These are phyloP conservation scores for Pollenia labialis DNA, from an alignment of 2,888 invertebrate species.

Conservation along the genomic window DNA sequence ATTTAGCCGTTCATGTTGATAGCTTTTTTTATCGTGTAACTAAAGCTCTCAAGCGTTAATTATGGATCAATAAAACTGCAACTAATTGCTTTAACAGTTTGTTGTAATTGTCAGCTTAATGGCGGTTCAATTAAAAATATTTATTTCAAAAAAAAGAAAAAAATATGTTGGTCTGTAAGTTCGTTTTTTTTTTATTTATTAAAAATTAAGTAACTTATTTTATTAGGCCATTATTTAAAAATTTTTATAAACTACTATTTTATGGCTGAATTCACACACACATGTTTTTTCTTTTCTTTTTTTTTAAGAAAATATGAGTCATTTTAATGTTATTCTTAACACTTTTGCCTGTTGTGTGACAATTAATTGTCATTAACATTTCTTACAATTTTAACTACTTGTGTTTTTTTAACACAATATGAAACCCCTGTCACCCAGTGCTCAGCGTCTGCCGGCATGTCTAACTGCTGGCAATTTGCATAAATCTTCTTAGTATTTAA, in stretches of 20 bases:
- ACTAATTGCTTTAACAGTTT: slow-evolving; percentile 69
- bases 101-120: slow-evolving; percentile 62
- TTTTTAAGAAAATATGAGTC: slow-evolving; percentile 45
- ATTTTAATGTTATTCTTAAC: slow-evolving; percentile 51
- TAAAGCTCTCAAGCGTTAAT: slow-evolving; percentile 51
- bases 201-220: slow-evolving; percentile 35
- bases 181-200: background rate
- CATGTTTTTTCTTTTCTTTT: background rate
- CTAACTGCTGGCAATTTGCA: slow-evolving; percentile 44
- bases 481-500: slow-evolving; percentile 57
- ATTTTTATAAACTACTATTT: slow-evolving; percentile 28
- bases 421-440: background rate
- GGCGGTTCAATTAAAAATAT: slow-evolving; percentile 2
- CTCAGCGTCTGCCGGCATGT: slow-evolving; percentile 16
- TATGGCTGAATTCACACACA: background rate
- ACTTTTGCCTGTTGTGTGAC: slow-evolving; percentile 42
- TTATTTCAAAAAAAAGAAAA: background rate
- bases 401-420: slow-evolving; percentile 4
- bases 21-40: background rate
- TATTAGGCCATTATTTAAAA: slow-evolving; percentile 37
- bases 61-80: slow-evolving; percentile 64
- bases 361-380: slow-evolving; percentile 67
- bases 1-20: background rate
- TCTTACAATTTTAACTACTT: slow-evolving; percentile 45
- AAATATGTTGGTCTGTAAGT: background rate